phyloP scores from a whole-genome alignment of 2,797 vertebrate genomes.

The Micropoecilia bifurca region DNA sequence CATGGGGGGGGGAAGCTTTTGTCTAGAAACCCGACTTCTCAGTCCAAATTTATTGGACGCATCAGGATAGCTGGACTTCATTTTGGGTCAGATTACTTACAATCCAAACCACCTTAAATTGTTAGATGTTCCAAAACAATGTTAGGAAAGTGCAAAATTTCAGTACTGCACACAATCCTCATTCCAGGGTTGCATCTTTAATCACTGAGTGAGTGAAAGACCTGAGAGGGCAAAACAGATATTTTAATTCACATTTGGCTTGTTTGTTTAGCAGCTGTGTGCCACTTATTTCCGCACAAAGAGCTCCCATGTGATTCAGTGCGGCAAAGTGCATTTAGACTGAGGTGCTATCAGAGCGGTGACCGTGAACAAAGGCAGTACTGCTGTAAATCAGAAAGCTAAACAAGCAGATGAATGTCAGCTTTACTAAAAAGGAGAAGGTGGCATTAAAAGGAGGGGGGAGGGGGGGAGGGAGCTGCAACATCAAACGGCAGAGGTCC shows the following conservation, averaged over 20 bases:
- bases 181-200: constrained; percentile 5
- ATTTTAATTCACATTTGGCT: constrained; percentile 1
- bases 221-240: background rate
- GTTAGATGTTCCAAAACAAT: background rate
- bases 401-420: constrained; percentile 11
- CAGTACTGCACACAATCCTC: background rate
- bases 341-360: constrained; percentile 7
- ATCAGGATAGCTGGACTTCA: background rate
- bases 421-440: background rate
- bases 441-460: background rate
- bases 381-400: background rate
- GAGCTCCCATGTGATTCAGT: constrained; percentile 7
- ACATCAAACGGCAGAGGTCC: constrained; percentile 14
- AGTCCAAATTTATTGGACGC: background rate
- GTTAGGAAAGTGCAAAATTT: background rate
- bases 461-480: background rate
- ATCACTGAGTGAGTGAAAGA: background rate
- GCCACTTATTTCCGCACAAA: constrained; percentile 8
- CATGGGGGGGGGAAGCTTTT: background rate
- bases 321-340: background rate
- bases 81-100: background rate
- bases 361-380: constrained; percentile 10
- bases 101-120: background rate
- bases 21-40: background rate
- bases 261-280: constrained; percentile 10